These are phyloP conservation scores for Euwallacea similis DNA, from an alignment of 1,140 invertebrate species.

Conservation along the genomic window DNA sequence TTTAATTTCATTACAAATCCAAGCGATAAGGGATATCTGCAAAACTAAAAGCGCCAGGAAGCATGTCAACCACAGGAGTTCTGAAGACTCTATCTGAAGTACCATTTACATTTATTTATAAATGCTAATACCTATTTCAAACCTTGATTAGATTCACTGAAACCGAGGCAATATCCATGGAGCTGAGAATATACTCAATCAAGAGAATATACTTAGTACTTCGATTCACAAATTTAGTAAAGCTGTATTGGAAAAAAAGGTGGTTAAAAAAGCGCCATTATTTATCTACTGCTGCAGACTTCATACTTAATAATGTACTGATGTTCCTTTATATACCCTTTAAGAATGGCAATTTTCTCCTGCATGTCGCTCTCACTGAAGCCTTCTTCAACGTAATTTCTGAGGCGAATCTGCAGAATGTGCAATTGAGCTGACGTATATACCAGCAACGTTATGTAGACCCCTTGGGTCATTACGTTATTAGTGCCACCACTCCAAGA, in stretches of 20 bases:
- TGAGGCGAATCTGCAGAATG: conserved; percentile 11
- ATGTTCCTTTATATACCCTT: conserved; percentile 6
- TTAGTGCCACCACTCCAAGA: background rate
- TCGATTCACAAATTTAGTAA: conserved; percentile 4
- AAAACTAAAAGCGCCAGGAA: conserved; percentile 5
- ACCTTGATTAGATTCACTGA: conserved; percentile 14
- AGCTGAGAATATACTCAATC: conserved; percentile 16
- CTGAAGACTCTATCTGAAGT: background rate
- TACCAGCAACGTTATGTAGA: conserved; percentile 9
- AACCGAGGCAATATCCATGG: conserved; percentile 16
- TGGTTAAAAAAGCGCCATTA: too few relatives aligned
- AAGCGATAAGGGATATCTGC: conserved; percentile 16
- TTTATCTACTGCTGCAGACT: background rate
- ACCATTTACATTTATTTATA: too few relatives aligned
- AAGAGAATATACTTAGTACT: conserved; percentile 9
- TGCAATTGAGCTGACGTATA: conserved; percentile 18
- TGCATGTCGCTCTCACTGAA: background rate
- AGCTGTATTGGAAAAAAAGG: background rate
- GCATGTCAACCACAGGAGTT: background rate
- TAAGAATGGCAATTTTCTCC: conserved; percentile 9
- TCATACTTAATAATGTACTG: conserved; percentile 13
- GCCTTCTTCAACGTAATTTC: conserved; percentile 4
- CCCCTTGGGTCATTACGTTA: conserved; percentile 6
- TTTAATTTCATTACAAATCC: conserved; percentile 20
- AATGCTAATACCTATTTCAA: background rate